Evolutionary conservation across 2,797 vertebrate genomes (phyloP).

Genomic region (Lepus oiostolus): DNA sequence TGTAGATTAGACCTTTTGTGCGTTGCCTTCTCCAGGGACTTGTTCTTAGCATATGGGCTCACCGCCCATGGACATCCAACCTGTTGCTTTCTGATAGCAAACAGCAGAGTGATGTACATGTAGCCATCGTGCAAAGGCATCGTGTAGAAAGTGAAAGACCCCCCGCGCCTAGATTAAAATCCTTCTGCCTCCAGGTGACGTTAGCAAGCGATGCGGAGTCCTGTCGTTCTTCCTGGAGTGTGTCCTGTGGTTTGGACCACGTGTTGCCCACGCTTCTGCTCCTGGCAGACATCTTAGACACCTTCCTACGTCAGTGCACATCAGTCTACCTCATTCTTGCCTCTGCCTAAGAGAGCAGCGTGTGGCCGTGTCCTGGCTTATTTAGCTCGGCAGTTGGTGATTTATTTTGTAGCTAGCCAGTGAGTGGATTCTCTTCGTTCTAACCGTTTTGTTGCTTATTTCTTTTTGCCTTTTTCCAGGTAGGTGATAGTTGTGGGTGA

Average conservation of each 20-base stretch:
- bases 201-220: background rate
- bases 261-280: no score
- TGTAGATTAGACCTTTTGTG: background rate
- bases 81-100: slow-evolving; percentile 6
- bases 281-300: background rate
- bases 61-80: background rate
- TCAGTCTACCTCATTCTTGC: slow-evolving; percentile 62
- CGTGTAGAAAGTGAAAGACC: slow-evolving; percentile 5
- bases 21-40: background rate
- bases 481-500: slow-evolving; percentile 2
- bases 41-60: background rate
- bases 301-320: background rate
- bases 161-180: background rate
- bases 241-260: background rate
- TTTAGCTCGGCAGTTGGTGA: background rate
- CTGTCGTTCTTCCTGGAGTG: background rate
- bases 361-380: background rate
- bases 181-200: background rate
- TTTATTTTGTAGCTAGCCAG: background rate
- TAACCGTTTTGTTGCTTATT: background rate
- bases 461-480: slow-evolving; percentile 7
- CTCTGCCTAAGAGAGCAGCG: background rate
- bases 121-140: background rate
- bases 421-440: background rate
- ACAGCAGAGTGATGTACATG: background rate